Base-by-base conservation (phyloP, 2,888 invertebrate genomes). In the Conus canariensis region DNA sequence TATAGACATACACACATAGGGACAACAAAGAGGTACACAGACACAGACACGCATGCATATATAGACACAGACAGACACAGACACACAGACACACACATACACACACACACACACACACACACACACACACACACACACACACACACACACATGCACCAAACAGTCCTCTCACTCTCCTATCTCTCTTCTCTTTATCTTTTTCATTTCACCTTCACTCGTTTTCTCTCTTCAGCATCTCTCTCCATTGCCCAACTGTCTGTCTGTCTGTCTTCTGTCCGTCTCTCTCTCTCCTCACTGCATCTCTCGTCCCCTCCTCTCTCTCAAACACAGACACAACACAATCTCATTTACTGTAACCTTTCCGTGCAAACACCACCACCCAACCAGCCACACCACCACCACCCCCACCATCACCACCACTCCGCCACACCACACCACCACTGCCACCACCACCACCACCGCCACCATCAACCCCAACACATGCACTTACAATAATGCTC, bases 71-170 rank as follows among this genome's bases (percentile, higher is more conserved):
- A 70, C 70, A 22, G 16, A 22, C 70, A 22, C 70, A 22, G 16
- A 70, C 67, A 70, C 67, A 70, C 67, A 70, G 12, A 70, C 67
- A 70, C 67, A 70, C 67, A 70, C 67, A 16, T 19, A 70, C 67
- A 70, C 67, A 70, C 67, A 70, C 67, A 70, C 67, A 70, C 67
- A 70, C 67, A 70, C 67, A 70, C 67, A 70, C 67, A 70, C 67
- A 70, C 67, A 70, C 70, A 12, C 70, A 12, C 70, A n/a, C n/a
- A 70, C 70, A 12, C n/a, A 0, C 70, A 12, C n/a, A 22, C 64
- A 64, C 70, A 70, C 70, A 70, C 70, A 70, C 70, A 70, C 70
- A 70, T 8, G 19, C 70, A 70, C n/a, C 14, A 14, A 14, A 70
- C 70, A 70, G 0, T 22, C 19, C 70, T 70, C 70, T 70, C 70